Evolutionary conservation across 2,797 vertebrate genomes (phyloP), one percentile per base, ranked within the genome.

Genomic region (Hoplostethus mediterraneus): DNA sequence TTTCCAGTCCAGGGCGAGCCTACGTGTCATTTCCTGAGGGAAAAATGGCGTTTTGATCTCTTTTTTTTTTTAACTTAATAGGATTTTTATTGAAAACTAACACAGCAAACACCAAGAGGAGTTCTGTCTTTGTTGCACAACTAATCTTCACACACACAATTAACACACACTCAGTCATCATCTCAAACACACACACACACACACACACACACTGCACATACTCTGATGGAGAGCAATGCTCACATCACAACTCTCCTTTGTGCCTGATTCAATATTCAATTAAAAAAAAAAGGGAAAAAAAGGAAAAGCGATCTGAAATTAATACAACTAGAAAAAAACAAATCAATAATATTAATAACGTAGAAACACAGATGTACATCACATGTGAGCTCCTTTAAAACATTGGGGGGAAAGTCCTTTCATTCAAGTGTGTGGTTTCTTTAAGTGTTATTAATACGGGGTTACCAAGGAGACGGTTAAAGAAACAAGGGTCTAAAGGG

Each of bases 31-130:
- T 75, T 77, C 63, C 77, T 79, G 77, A 87, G 47, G 67, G 68
- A 21, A 73, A 1, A 11, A 66, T 14, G 53, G 73, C 59, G 49
- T 68, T 81, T 86, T 78, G 36, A 87, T 77, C 71, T 77, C 71
- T 21, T 21, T 21, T 21, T 74, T 71, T 60, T 73, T 4, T 31
- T 48, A 36, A 83, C 56, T 67, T 83, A 17, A 31, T 7, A 47
- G n/a, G 78, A 66, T 57, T 57, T 11, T 74, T 66, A 52, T 62
- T 55, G 44, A 75, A 75, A 78, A 68, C 16, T 16, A 58, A 66
- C 59, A 67, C 49, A 44, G 70, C 65, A 78, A 82, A 84, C 72
- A 59, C 70, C 17, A 7, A 73, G 16, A 65, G 75, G 77, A 81
- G 67, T 67, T 73, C 63, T 80, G 73, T 80, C 67, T 72, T 57